Conservation (phyloP, 2,888 invertebrate genomes). For the Nezara viridula region DNA sequence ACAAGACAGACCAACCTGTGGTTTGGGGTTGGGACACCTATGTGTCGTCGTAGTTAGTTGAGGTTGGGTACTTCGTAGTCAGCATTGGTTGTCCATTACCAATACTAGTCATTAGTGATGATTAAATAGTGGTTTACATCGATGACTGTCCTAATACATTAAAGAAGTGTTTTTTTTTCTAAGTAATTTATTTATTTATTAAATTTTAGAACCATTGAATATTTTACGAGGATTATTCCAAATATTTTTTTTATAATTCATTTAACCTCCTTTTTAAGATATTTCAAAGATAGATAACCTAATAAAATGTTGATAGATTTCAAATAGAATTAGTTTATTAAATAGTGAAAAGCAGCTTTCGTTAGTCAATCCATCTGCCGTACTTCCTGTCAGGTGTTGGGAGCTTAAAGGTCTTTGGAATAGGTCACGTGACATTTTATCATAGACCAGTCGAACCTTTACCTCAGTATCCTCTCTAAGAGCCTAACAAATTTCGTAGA, state of each 20-base stretch:
- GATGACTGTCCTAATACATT: too few species aligned
- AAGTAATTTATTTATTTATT: too few species aligned
- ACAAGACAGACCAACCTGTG: background rate
- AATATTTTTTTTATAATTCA: too few species aligned
- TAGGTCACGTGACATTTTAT: slow-evolving; percentile 39
- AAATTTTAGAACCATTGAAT: too few species aligned
- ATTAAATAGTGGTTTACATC: too few species aligned
- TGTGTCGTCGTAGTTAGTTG: background rate
- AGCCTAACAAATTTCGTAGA: background rate
- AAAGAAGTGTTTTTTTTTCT: too few species aligned
- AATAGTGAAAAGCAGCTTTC: background rate
- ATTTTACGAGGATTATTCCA: too few species aligned
- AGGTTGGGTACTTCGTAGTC: background rate
- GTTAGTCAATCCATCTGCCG: background rate
- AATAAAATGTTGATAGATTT: too few species aligned
- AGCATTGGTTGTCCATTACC: background rate
- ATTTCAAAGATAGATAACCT: too few species aligned
- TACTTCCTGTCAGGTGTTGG: background rate
- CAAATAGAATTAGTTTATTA: too few species aligned
- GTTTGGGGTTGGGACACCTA: background rate
- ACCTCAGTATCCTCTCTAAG: background rate
- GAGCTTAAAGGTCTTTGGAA: slow-evolving; percentile 11
- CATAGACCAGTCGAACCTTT: slow-evolving; percentile 21
- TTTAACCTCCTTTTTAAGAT: too few species aligned
- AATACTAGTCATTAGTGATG: background rate